Evolutionary conservation across 2,888 invertebrate genomes (phyloP).

Genomic region (Acronicta alni): DNA sequence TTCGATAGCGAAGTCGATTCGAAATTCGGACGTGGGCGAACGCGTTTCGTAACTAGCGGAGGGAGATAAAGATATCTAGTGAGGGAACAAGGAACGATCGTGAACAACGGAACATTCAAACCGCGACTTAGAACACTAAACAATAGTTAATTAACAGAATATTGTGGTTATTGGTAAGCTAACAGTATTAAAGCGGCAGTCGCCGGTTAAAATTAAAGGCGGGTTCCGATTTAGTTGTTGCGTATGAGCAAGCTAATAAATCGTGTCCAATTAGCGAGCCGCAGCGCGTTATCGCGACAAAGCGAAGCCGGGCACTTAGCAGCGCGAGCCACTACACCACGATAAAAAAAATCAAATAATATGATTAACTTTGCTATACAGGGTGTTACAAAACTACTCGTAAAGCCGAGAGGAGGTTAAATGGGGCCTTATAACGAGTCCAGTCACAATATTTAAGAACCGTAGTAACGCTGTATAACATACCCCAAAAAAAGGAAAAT

Average conservation of each 20-base stretch:
- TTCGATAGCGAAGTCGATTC: slow-evolving; percentile 82
- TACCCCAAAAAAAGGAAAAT: no score
- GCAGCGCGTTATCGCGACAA: slow-evolving; percentile 78
- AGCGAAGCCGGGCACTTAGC: slow-evolving; percentile 72
- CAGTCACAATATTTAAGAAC: no score
- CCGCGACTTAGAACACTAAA: slow-evolving; percentile 17
- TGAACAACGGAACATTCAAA: slow-evolving; percentile 35
- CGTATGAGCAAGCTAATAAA: slow-evolving; percentile 74
- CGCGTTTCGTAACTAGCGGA: slow-evolving; percentile 71
- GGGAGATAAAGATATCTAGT: slow-evolving; percentile 59
- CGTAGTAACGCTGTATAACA: no score
- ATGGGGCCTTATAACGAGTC: no score
- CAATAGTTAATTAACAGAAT: slow-evolving; percentile 54
- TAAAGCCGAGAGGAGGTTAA: no score
- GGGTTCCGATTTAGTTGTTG: slow-evolving; percentile 50
- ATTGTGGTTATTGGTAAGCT: slow-evolving; percentile 25
- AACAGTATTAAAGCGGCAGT: slow-evolving; percentile 20
- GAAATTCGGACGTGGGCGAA: slow-evolving; percentile 84
- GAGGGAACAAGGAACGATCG: slow-evolving; percentile 44
- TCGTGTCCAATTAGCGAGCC: slow-evolving; percentile 84
- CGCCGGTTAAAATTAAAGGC: slow-evolving; percentile 50
- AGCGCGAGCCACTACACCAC: slow-evolving; percentile 53
- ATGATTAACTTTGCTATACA: slow-evolving; percentile 27
- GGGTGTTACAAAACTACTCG: no score
- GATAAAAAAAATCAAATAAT: slow-evolving; percentile 36